Evolutionary conservation across 2,113 vertebrate species (phyloP).

Genomic region (Crotalus viridis): DNA sequence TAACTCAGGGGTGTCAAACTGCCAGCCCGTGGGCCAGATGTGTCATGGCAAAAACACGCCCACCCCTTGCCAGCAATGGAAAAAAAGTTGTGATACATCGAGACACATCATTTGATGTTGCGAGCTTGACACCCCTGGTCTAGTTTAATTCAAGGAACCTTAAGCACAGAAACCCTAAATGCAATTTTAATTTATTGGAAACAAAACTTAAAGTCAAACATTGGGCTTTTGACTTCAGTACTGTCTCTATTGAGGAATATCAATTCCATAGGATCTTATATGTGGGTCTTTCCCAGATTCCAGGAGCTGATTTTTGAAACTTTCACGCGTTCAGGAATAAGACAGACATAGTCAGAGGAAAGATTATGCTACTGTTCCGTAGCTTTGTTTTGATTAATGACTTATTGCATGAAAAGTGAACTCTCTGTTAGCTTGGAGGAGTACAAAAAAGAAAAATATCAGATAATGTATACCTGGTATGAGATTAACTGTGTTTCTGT

Average conservation of each 20-base stretch:
- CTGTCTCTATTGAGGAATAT: not conserved
- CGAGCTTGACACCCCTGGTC: no score
- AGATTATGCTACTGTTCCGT: not conserved
- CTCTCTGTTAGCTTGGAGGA: not conserved
- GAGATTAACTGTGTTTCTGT: not conserved
- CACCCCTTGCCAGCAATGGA: no score
- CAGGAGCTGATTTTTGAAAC: not conserved
- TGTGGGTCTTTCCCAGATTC: not conserved
- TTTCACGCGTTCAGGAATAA: not conserved
- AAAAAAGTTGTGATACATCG: no score
- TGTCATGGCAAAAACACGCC: no score
- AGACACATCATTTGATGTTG: no score
- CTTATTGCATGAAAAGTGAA: not conserved
- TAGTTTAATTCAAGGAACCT: not conserved
- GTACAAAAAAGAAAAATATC: not conserved
- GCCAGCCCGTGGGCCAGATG: no score
- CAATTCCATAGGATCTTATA: not conserved
- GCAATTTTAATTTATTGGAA: not conserved
- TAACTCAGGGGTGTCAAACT: not conserved
- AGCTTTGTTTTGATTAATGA: not conserved
- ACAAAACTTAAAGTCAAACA: not conserved
- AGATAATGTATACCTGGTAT: not conserved
- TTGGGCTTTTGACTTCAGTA: not conserved
- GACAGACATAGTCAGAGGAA: not conserved
- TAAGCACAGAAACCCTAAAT: not conserved